These are phyloP conservation scores for Hexactinellida sp. DNA, from an alignment of 37 sponge, comb jelly and placozoan species.

Conservation along the genomic window DNA sequence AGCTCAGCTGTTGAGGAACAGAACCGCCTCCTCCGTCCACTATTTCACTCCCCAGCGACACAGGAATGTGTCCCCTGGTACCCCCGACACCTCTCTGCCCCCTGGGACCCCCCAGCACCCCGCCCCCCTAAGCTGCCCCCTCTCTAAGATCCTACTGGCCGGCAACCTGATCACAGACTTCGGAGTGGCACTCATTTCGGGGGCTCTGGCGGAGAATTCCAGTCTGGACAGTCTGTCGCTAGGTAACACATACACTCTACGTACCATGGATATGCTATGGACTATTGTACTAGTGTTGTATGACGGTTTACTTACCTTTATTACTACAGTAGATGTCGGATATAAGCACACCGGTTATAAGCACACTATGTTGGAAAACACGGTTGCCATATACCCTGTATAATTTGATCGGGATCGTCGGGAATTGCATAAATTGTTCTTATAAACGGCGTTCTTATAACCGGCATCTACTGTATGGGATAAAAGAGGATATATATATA, in stretches of 20 bases:
- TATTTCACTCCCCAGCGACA: background rate
- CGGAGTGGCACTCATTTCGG: slow-evolving; percentile 44
- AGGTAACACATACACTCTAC: background rate
- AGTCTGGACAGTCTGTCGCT: slow-evolving; percentile 57
- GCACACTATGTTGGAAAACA: no score
- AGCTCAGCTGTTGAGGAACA: background rate
- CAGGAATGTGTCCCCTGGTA: background rate
- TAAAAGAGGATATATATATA: no score
- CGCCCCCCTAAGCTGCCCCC: background rate
- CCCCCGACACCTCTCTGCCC: background rate
- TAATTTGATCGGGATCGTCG: no score
- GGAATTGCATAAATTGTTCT: no score
- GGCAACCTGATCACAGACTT: slow-evolving; percentile 26
- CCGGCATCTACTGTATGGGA: no score
- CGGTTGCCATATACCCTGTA: no score
- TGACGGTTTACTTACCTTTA: no score
- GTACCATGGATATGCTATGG: background rate
- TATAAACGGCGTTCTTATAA: no score
- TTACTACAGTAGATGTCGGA: no score
- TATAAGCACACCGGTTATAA: no score
- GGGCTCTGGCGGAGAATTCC: slow-evolving; percentile 37
- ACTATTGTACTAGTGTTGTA: no score
- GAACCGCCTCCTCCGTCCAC: background rate
- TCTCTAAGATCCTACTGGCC: background rate
- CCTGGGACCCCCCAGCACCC: background rate